phyloP scores from a whole-genome alignment of 2,888 invertebrate genomes.

The Brachylomia viminalis region DNA sequence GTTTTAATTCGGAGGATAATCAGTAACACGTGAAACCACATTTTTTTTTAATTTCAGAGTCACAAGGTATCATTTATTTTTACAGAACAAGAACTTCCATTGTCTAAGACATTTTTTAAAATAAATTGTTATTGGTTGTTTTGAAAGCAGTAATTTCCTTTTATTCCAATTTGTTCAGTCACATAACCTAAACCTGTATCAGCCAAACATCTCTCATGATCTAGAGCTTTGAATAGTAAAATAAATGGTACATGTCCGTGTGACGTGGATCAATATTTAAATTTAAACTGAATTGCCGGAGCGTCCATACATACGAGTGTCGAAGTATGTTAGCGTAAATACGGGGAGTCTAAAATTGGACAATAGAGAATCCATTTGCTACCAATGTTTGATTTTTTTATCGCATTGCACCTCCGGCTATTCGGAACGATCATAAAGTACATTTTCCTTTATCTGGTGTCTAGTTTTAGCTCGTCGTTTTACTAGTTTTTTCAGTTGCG shows the following conservation, averaged over 20 bases:
- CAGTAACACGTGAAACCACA: not conserved
- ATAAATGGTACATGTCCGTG: slow-evolving; percentile 67
- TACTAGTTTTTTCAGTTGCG: slow-evolving; percentile 34
- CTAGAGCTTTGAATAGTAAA: slow-evolving; percentile 61
- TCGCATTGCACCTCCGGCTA: slow-evolving; percentile 43
- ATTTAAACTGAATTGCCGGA: slow-evolving; percentile 71
- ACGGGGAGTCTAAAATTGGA: slow-evolving; percentile 59
- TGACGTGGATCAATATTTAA: slow-evolving; percentile 71
- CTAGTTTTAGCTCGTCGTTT: slow-evolving; percentile 36
- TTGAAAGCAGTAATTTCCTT: not conserved
- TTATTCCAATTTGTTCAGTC: not conserved
- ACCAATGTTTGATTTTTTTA: slow-evolving; percentile 58
- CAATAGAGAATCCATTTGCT: slow-evolving; percentile 53
- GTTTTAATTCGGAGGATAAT: slow-evolving; percentile 26
- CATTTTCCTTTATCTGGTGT: slow-evolving; percentile 50
- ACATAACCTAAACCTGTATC: not conserved
- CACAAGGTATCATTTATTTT: not conserved
- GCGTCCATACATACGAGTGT: slow-evolving; percentile 62
- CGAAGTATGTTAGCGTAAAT: slow-evolving; percentile 56
- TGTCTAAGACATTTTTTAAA: not conserved
- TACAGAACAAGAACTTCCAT: not conserved
- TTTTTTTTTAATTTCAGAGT: not conserved
- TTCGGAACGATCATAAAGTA: slow-evolving; percentile 51
- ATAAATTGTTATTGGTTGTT: not conserved
- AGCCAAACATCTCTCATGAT: slow-evolving; percentile 52